A percentile compares a stretch with the other conserved stretches of the same genome.
phyloP scores from a whole-genome alignment of 2,888 invertebrate species.

The Panzeria rudis region DNA sequence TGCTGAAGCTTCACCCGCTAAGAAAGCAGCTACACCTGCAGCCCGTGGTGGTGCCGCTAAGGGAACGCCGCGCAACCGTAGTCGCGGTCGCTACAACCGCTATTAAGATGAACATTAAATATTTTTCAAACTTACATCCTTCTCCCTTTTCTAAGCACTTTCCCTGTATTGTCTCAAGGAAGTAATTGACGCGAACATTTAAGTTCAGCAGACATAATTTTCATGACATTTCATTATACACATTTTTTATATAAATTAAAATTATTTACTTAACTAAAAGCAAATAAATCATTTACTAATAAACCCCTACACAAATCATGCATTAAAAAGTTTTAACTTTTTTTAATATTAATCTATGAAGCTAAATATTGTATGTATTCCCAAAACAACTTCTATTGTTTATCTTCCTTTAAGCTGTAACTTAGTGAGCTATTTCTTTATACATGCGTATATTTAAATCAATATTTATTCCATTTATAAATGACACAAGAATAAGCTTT shows the following conservation, averaged over 20 bases:
- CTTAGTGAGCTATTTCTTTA: conserved; percentile 19
- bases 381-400: neutral
- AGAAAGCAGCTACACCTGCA: conserved; percentile 76
- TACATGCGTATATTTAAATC: neutral
- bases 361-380: conserved; percentile 24
- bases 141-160: conserved; percentile 33
- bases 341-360: neutral
- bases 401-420: conserved; percentile 20
- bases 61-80: conserved; percentile 81
- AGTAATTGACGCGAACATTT: conserved; percentile 71
- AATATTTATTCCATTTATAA: conserved; percentile 32
- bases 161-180: conserved; percentile 49
- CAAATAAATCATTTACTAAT: conserved; percentile 29
- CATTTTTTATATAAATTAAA: conserved; percentile 56
- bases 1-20: conserved; percentile 84
- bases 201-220: conserved; percentile 72
- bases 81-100: conserved; percentile 83
- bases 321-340: neutral
- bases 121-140: neutral
- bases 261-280: conserved; percentile 41
- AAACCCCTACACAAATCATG: conserved; percentile 39
- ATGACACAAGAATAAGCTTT: conserved; percentile 22
- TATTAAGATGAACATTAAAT: conserved; percentile 76
- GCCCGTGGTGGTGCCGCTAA: conserved; percentile 77
- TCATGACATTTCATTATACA: conserved; percentile 57